phyloP scores from a whole-genome alignment of 2,113 vertebrate species.

The Channa maculata region DNA sequence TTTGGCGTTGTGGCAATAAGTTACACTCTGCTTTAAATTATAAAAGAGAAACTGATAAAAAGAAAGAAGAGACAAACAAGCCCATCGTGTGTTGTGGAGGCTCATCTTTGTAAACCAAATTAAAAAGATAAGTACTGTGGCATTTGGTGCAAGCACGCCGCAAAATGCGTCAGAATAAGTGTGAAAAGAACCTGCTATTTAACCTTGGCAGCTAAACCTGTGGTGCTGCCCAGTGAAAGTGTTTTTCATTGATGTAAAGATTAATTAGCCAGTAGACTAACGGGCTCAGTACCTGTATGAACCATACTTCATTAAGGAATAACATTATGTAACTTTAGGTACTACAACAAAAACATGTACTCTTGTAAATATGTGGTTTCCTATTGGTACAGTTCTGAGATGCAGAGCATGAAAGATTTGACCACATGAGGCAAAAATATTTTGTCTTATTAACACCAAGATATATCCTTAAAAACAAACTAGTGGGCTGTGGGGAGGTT shows the following conservation, averaged over 20 bases:
- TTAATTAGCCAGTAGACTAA: neutral
- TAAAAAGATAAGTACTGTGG: neutral
- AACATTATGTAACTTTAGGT: constrained; percentile 5
- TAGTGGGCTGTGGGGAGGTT: constrained; percentile 16
- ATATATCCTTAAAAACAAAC: constrained; percentile 1
- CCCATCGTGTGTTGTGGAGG: neutral
- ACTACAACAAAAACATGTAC: neutral
- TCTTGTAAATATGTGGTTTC: neutral
- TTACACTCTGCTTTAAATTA: constrained; percentile 25
- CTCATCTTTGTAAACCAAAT: neutral
- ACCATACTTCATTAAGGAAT: neutral
- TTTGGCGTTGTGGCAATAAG: constrained; percentile 23
- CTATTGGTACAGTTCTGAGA: neutral
- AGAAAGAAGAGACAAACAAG: neutral
- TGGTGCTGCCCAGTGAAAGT: constrained; percentile 4
- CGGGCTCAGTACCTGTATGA: neutral
- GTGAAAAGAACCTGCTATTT: constrained; percentile 16
- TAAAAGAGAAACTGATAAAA: neutral
- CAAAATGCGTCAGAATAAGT: constrained; percentile 13
- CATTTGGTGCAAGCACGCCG: neutral
- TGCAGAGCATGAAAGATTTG: constrained; percentile 6
- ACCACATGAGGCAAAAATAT: constrained; percentile 21
- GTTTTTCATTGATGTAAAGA: constrained; percentile 7
- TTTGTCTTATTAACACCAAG: constrained; percentile 2
- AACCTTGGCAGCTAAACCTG: neutral